Evolutionary conservation across 2,888 invertebrate species (phyloP), one percentile per base, ranked within the genome.

Genomic region (Lymantria dispar): DNA sequence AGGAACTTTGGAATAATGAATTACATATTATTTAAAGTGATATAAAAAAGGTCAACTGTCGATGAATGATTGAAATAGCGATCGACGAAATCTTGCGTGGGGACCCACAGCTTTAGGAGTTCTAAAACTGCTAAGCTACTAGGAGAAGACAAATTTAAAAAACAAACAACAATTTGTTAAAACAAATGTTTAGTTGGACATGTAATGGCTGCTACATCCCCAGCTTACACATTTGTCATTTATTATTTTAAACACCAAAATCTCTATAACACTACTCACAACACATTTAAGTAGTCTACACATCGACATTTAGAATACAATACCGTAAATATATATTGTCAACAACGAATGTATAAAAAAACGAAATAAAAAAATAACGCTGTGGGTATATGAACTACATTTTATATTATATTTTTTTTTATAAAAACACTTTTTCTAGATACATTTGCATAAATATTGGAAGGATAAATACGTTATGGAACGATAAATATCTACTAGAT

Each of bases 161-260:
- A 76, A 76, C 64, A 82, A 15, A 80, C 79, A 64, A 58, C 47
- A 7, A 8, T 60, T 63, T 58, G 59, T 63, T 74, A 64, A 70
- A 59, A 75, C 87, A 87, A 87, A 87, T 83, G 83, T 55, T 46
- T 73, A 85, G 83, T 77, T 66, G 72, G 70, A 67, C 76, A 81
- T 84, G 89, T 67, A 77, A 91, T 91, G 91, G 91, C 91, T 91
- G 91, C 50, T 80, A 70, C 90, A 85, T 82, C 69, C 70, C 80
- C 56, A 67, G 54, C 73, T 82, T 76, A 79, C 43, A 62, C 85
- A 85, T 84, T 83, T 82, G 84, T 51, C 49, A 40, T 80, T 76
- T 84, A 83, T 75, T 80, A 71, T 62, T 67, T 59, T 58, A 52
- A 65, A 64, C 50, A 59, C 70, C 58, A 64, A 40, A 38, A 12